A percentile compares a stretch with the other conserved stretches of the same genome.
phyloP scores from a whole-genome alignment of 64 coral and sea anemone species.

The Pachyseris speciosa region DNA sequence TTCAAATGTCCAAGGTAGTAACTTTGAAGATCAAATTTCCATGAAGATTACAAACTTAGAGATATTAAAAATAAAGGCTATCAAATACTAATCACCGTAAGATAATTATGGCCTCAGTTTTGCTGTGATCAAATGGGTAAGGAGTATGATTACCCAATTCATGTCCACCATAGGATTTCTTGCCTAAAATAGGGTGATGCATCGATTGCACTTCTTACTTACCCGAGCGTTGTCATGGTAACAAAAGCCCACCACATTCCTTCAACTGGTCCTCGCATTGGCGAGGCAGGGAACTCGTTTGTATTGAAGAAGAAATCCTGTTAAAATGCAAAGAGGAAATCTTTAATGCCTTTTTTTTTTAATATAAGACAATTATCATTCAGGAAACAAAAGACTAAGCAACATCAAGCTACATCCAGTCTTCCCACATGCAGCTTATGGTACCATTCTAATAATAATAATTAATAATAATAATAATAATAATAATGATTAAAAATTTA shows the following conservation, averaged over 20 bases:
- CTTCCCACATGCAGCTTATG: no score
- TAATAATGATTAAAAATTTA: no score
- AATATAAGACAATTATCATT: neutral
- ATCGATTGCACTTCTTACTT: neutral
- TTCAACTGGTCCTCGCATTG: constrained; percentile 82
- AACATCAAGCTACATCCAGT: no score
- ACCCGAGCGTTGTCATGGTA: constrained; percentile 97
- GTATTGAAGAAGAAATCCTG: constrained; percentile 87
- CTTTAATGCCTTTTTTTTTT: neutral
- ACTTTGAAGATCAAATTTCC: no score
- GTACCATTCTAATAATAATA: no score
- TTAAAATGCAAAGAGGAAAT: neutral
- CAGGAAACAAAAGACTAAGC: neutral
- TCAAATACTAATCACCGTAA: no score
- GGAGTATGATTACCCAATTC: neutral
- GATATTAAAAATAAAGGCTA: no score
- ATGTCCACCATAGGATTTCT: no score
- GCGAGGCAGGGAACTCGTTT: constrained; percentile 73
- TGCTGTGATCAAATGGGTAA: no score
- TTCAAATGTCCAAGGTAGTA: no score
- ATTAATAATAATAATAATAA: no score
- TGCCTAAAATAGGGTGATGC: neutral
- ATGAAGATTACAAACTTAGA: no score
- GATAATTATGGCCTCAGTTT: neutral
- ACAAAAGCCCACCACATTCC: constrained; percentile 98